These are phyloP conservation scores for Micrasema minimum DNA, from an alignment of 1,140 invertebrate genomes.

Conservation along the genomic window DNA sequence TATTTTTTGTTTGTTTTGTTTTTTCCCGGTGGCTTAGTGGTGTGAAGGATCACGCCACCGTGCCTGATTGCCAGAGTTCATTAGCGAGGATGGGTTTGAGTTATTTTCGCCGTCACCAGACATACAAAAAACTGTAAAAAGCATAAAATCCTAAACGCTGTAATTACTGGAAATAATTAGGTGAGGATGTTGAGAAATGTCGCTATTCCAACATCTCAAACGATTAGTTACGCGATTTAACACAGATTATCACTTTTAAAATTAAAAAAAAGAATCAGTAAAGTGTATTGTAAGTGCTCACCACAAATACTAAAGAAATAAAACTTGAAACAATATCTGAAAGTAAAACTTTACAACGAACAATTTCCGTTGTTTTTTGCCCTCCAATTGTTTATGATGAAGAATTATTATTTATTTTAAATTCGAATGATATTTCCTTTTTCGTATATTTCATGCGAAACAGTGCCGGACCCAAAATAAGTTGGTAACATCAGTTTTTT, in stretches of 20 bases:
- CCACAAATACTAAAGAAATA: too few relatives aligned
- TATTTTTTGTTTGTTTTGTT: background rate
- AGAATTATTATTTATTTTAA: constrained; percentile 19
- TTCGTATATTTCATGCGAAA: too few relatives aligned
- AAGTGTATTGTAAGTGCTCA: background rate
- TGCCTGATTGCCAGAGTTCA: constrained; percentile 26
- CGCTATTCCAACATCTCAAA: background rate
- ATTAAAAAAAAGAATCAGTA: background rate
- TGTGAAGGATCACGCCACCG: constrained; percentile 34
- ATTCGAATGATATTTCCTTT: constrained; percentile 14
- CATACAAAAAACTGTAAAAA: constrained; percentile 25
- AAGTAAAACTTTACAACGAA: background rate
- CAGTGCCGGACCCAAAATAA: too few relatives aligned
- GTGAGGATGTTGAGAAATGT: constrained; percentile 14
- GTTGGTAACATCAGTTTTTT: too few relatives aligned
- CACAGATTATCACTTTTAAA: too few relatives aligned
- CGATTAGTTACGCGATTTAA: constrained; percentile 14
- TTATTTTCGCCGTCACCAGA: constrained; percentile 18
- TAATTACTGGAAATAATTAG: constrained; percentile 35
- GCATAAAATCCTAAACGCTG: constrained; percentile 1
- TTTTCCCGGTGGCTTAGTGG: constrained; percentile 4
- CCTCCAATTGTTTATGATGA: constrained; percentile 24
- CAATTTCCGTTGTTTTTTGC: constrained; percentile 24
- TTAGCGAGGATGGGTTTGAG: constrained; percentile 30
- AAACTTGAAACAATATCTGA: too few relatives aligned